These are phyloP conservation scores for Ahaetulla prasina DNA, from an alignment of 2,113 vertebrate genomes.

Conservation along the genomic window DNA sequence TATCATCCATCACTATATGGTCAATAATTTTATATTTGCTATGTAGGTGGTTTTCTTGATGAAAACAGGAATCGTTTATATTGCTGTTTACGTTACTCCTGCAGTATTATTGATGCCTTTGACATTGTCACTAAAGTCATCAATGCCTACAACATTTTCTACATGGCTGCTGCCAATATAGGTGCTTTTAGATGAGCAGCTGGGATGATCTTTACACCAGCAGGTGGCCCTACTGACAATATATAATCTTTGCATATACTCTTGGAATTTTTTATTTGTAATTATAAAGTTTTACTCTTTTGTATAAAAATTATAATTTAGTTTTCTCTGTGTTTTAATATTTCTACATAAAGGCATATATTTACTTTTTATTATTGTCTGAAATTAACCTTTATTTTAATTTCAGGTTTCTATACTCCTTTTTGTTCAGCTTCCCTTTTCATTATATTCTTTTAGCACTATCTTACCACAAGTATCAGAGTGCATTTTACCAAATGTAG, in stretches of 20 bases:
- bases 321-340: not conserved
- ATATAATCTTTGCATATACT: not conserved
- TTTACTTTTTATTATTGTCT: not conserved
- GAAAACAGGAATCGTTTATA: not conserved
- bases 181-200: not conserved
- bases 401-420: too few species aligned
- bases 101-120: not conserved
- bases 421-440: too few species aligned
- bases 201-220: not conserved
- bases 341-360: not conserved
- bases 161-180: not conserved
- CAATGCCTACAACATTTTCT: not conserved
- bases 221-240: not conserved
- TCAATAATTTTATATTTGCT: not conserved
- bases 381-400: not conserved
- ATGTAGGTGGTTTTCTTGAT: not conserved
- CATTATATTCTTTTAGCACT: too few species aligned
- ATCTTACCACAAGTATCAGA: too few species aligned
- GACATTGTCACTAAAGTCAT: not conserved
- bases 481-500: too few species aligned
- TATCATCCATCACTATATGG: not conserved
- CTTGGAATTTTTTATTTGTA: not conserved
- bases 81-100: not conserved
- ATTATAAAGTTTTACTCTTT: too few species aligned
- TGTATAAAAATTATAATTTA: not conserved